Conservation (phyloP, 2,113 vertebrate genomes). For the Datnioides undecimradiatus region DNA sequence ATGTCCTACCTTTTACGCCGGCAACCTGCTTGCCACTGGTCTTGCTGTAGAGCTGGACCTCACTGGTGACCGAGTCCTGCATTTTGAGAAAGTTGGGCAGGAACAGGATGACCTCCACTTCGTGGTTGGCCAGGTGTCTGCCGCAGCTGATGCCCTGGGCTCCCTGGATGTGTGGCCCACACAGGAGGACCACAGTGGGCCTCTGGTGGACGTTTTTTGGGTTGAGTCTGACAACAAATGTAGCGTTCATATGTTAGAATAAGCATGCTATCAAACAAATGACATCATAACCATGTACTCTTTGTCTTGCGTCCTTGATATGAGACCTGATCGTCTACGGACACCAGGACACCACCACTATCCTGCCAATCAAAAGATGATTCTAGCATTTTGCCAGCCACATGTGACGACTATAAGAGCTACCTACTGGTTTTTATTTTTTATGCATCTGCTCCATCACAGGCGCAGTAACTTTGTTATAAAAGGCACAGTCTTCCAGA, state of each 20-base stretch:
- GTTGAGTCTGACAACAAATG: conserved; percentile 85
- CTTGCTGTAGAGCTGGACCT: conserved; percentile 91
- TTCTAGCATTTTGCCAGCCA: neutral
- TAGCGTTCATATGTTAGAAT: neutral
- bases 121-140: conserved; percentile 93
- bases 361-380: neutral
- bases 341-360: neutral
- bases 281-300: neutral
- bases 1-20: conserved; percentile 87
- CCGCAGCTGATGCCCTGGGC: conserved; percentile 96
- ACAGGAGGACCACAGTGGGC: conserved; percentile 91
- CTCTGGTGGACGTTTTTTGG: conserved; percentile 96
- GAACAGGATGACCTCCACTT: conserved; percentile 93
- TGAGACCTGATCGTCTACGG: neutral
- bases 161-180: conserved; percentile 93
- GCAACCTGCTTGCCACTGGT: conserved; percentile 91
- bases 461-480: neutral
- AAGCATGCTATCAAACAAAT: neutral
- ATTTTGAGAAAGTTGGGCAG: conserved; percentile 94
- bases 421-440: neutral
- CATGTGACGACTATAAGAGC: neutral
- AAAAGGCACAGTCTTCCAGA: neutral
- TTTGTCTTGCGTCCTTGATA: no score
- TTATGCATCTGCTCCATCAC: neutral
- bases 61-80: conserved; percentile 91